Evolutionary conservation across 2,113 vertebrate genomes (phyloP), one percentile per base, ranked within the genome.

Genomic region (Pagrus major): DNA sequence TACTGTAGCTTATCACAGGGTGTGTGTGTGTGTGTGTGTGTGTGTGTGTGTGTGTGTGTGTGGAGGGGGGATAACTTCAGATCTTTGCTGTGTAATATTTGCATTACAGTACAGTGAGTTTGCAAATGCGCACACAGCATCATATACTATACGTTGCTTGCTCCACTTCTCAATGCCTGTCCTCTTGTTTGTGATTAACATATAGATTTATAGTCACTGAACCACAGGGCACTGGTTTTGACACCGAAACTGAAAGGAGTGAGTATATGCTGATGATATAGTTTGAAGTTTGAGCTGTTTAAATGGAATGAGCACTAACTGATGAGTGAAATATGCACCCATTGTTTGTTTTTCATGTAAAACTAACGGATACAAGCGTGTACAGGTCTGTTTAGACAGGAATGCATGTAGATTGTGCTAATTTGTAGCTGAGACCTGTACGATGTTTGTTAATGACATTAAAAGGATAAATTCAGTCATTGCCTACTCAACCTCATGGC

Each of bases 131-230:
- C 49, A 44, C 49, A 44, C 46, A 54, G 42, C 64, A 35, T 85
- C 46, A 21, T 76, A 46, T 73, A 39, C 18, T 29, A 8, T 52
- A 14, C 60, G 9, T 78, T 41, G 72, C 58, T 60, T 46, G 39
- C 31, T 64, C 70, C 64, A 75, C 71, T 59, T n/a, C n/a, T n/a
- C n/a, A n/a, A 67, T 54, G 46, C 56, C 76, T 79, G 60, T 54
- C 76, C 65, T 79, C 65, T 71, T 68, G 52, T 74, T 66, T 69
- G 70, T 65, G 29, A 72, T 81, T 66, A 63, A 68, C 41, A 72
- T 56, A 44, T 55, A 66, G 23, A 68, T 39, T 51, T 11, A 71
- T 41, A 74, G 66, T 66, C 49, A 70, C 37, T 56, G 35, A 80
- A 55, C 21, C 35, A 25, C 27, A 35, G 52, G 51, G 54, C 29